phyloP scores from a whole-genome alignment of 2,797 vertebrate genomes.

The Phrynocephalus vlangalii region DNA sequence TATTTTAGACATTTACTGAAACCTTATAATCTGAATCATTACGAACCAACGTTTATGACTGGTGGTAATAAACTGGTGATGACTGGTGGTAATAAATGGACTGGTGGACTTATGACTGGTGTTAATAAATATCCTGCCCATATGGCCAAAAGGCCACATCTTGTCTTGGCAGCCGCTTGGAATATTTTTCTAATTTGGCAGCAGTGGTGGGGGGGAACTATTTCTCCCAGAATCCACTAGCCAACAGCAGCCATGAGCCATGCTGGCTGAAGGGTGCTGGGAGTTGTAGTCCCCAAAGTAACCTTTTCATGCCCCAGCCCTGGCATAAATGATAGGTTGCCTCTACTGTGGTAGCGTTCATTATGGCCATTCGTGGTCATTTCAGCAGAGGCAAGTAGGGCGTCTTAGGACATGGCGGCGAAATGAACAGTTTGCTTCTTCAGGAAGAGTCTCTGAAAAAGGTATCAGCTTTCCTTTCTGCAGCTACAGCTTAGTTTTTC shows the following conservation, averaged over 20 bases:
- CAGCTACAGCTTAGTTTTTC: neutral
- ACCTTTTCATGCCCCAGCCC: neutral
- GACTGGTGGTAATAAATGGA: neutral
- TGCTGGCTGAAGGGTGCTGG: neutral
- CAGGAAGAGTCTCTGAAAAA: neutral
- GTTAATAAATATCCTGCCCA: neutral
- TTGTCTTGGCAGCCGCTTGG: too few relatives aligned
- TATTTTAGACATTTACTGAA: constrained; percentile 25
- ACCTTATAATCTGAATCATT: neutral
- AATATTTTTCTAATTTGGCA: neutral
- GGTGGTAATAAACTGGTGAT: neutral
- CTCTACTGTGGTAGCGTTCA: neutral
- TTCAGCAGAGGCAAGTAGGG: neutral
- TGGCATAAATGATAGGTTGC: neutral
- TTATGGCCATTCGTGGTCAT: neutral
- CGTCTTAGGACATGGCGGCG: neutral
- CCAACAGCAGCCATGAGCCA: neutral
- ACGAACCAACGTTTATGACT: neutral
- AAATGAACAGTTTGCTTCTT: neutral
- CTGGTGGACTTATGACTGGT: neutral
- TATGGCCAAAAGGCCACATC: too few relatives aligned
- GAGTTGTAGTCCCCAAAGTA: neutral
- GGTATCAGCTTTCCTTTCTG: neutral
- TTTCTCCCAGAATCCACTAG: neutral
- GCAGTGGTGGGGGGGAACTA: neutral